A percentile compares a stretch with the other conserved stretches of the same genome.
Evolutionary conservation across 2,888 invertebrate genomes (phyloP).

Genomic region (Lochmaea capreae): DNA sequence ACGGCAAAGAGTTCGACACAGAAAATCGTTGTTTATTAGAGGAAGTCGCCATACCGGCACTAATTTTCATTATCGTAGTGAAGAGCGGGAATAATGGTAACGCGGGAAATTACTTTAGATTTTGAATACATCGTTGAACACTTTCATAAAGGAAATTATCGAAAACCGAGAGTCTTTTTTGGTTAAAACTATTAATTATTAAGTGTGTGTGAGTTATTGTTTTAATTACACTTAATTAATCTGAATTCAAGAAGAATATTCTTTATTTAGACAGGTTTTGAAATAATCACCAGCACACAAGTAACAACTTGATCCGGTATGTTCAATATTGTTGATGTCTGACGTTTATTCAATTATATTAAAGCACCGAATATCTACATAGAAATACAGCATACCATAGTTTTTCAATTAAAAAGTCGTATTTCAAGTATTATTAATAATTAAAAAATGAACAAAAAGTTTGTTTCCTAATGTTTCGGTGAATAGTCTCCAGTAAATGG

Average conservation of each 20-base stretch:
- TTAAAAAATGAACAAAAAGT: neutral
- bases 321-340: too few species aligned
- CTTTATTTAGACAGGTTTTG: too few species aligned
- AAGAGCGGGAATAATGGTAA: slow-evolving; percentile 10
- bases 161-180: neutral
- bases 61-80: slow-evolving; percentile 21
- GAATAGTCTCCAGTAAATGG: neutral
- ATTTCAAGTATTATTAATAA: neutral
- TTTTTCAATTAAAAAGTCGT: neutral
- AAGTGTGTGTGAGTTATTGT: too few species aligned
- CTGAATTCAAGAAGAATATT: too few species aligned
- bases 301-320: too few species aligned
- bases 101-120: slow-evolving; percentile 15
- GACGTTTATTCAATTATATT: too few species aligned
- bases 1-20: slow-evolving; percentile 23
- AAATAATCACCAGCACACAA: too few species aligned
- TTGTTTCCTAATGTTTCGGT: neutral
- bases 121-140: slow-evolving; percentile 7
- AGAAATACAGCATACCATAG: neutral
- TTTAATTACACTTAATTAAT: too few species aligned
- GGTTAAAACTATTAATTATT: too few species aligned
- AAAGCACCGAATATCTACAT: too few species aligned
- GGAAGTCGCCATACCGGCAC: slow-evolving; percentile 13
- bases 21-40: slow-evolving; percentile 26
- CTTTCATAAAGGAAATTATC: slow-evolving; percentile 9